Evolutionary conservation across 2,113 vertebrate genomes (phyloP), one percentile per base, ranked within the genome.

Genomic region (Eulemur rufifrons): DNA sequence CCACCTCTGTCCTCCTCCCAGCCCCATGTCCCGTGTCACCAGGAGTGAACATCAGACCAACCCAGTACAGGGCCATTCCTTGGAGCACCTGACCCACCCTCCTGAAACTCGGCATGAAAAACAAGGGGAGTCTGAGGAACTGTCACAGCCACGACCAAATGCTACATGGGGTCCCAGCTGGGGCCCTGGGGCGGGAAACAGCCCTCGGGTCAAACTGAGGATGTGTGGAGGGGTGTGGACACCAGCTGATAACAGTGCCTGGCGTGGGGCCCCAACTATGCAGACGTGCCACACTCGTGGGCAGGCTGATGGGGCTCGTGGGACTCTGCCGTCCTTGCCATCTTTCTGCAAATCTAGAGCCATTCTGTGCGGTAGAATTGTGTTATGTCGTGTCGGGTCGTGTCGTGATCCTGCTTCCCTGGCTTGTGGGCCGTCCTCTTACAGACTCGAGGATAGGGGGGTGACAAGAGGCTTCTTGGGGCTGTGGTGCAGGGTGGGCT

Each of bases 211-310:
- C 25, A 15, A 39, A 37, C 52, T 18, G 3, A 56, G 12, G n/a
- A 17, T 3, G 4, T 37, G 4, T 32, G 80, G 20, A 83, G 56
- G 32, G 25, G 32, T 11, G 5, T 34, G 32, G 52, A 37, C 21
- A 0, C 54, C 0, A 15, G 52, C 14, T 37, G 7, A 8, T n/a
- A 2, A 6, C 6, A 68, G 34, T 54, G 6, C 39, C 13, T 56
- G 18, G 4, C 9, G 15, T 42, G 39, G 2, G 56, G 17, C 32
- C 39, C 3, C 5, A 1, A 63, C 21, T 20, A 8, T 63, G 29
- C 80, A 20, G 14, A 12, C 1, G 12, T 14, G 6, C 39, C 37
- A 10, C 17, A 1, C 18, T 12, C 5, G 8, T 61, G 59, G 59
- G 25, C 59, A 61, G 59, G 3, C 59, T 11, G 59, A 9, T 61